These are phyloP conservation scores for Stictocephala bisonia DNA, from an alignment of 2,888 invertebrate species.

Conservation along the genomic window DNA sequence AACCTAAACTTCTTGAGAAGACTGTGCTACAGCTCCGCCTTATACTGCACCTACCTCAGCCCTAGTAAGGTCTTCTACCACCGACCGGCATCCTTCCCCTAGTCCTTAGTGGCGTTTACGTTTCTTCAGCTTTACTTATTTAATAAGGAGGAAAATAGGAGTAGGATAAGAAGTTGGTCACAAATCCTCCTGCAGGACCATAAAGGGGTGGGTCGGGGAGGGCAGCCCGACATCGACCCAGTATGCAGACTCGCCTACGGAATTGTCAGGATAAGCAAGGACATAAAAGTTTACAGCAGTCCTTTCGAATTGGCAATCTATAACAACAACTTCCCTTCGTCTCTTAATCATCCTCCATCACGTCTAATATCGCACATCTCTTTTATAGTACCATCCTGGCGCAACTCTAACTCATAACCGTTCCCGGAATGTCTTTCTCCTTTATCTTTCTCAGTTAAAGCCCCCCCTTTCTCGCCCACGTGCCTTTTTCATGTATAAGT, in stretches of 20 bases:
- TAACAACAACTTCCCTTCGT: constrained; percentile 43
- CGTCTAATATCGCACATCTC: constrained; percentile 45
- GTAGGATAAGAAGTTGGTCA: too few species aligned
- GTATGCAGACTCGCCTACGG: constrained; percentile 35
- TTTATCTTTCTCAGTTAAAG: constrained; percentile 39
- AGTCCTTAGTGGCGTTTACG: too few species aligned
- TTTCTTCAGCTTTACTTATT: too few species aligned
- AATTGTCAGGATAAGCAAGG: constrained; percentile 56
- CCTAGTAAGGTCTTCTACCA: too few species aligned
- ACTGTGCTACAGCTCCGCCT: too few species aligned
- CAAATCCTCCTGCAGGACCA: too few species aligned
- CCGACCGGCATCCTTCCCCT: too few species aligned
- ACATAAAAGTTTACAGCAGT: constrained; percentile 57
- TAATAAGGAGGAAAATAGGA: too few species aligned
- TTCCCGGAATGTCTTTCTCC: constrained; percentile 44
- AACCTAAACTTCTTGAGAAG: too few species aligned
- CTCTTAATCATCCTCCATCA: constrained; percentile 43
- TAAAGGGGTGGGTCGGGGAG: too few species aligned
- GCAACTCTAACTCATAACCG: constrained; percentile 37
- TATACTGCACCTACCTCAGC: too few species aligned
- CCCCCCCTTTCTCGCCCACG: constrained; percentile 18
- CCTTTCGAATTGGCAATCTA: constrained; percentile 51
- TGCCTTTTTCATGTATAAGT: constrained; percentile 35
- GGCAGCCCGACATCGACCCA: constrained; percentile 25
- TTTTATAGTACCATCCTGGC: constrained; percentile 42